A percentile compares a stretch with the other conserved stretches of the same genome.
phyloP scores from a whole-genome alignment of 2,113 vertebrate species.

The Stegostoma tigrinum region DNA sequence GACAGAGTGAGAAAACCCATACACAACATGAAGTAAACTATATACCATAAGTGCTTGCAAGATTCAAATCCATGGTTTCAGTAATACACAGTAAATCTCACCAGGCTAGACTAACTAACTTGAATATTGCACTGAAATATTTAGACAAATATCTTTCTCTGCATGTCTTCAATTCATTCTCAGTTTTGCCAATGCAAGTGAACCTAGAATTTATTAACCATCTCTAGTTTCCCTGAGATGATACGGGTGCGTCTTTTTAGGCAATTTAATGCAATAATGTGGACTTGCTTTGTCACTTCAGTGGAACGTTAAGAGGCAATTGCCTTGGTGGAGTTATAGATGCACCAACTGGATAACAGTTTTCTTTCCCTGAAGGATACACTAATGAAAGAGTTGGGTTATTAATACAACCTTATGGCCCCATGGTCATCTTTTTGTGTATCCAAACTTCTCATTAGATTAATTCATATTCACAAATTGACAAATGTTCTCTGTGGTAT shows the following conservation, averaged over 20 bases:
- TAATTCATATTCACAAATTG: neutral
- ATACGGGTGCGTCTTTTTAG: neutral
- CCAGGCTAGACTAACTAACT: neutral
- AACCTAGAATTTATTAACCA: neutral
- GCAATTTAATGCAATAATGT: neutral
- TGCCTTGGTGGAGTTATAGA: neutral
- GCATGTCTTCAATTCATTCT: neutral
- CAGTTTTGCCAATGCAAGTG: neutral
- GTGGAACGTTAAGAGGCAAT: neutral
- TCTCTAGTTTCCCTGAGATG: neutral
- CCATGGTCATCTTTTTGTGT: neutral
- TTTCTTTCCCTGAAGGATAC: neutral
- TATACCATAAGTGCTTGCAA: neutral
- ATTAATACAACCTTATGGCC: neutral
- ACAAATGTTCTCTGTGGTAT: neutral
- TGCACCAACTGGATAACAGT: too few species aligned
- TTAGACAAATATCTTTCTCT: neutral
- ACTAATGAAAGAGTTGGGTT: neutral
- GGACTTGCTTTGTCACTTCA: neutral
- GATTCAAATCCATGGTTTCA: slow-evolving; percentile 4
- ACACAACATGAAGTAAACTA: neutral
- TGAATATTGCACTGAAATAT: neutral
- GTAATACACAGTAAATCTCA: too few species aligned
- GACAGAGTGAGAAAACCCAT: neutral
- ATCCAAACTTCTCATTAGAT: neutral